Base-by-base conservation (phyloP, 2,797 vertebrate species). In the Bryconaethiops microstoma region DNA sequence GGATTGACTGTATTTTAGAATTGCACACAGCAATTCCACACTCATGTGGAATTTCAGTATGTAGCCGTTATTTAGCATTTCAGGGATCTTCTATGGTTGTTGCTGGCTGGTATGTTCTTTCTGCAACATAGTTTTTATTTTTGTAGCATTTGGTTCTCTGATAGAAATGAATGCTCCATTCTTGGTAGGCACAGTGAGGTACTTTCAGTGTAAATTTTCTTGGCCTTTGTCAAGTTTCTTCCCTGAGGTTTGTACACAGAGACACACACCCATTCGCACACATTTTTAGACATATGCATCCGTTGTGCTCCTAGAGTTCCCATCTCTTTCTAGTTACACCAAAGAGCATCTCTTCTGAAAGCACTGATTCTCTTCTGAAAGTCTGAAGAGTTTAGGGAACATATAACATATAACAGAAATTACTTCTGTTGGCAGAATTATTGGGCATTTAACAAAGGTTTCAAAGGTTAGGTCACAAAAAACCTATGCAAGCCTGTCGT, bases 401-500 rank as follows among this genome's bases (percentile, higher is more conserved):
- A 45, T 45, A 1, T 19, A 5, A 17, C 17, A 35, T 2, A 4
- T 4, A 35, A 5, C 2, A 35, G 35, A 35, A 35, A 69, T 77
- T 64, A 65, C 68, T 25, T 83, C 82, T 85, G 78, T 86, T 85
- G 59, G 17, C 80, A 68, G 77, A 78, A n/a, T 57, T 10, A 82
- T 83, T 68, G 40, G 84, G 80, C 83, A 80, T 86, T 91, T 85
- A 86, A 52, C 60, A 45, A 84, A 62, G 82, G 89, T 90, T 90
- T 83, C 80, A 62, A 64, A 79, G 91, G 89, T 92, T 88, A 87
- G 90, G 89, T 86, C 85, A 85, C 17, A 42, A 21, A 78, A 92
- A 92, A 92, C 88, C 65, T 79, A 86, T 85, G 84, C 85, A 89
- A 91, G 88, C 88, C 86, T 88, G 88, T 92, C 90, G 91, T 91